phyloP scores from a whole-genome alignment of 2,797 vertebrate species.

The Urocyon cinereoargenteus region DNA sequence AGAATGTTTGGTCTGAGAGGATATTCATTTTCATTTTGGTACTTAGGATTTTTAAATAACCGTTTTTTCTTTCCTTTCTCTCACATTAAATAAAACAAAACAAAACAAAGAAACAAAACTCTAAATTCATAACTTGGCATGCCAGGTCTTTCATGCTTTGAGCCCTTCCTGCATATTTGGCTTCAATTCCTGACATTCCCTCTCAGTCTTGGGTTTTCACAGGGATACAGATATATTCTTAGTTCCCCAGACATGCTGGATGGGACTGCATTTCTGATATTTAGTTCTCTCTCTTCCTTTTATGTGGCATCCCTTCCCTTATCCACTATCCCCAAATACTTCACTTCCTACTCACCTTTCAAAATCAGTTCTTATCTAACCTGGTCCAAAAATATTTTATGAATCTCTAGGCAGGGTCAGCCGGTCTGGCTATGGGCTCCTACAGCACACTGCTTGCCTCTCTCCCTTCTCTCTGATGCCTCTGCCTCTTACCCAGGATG shows the following conservation, averaged over 20 bases:
- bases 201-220: neutral
- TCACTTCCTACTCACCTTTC: neutral
- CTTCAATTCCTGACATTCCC: neutral
- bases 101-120: too few species aligned
- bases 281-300: neutral
- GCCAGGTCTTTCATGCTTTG: neutral
- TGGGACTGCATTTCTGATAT: neutral
- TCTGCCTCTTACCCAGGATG: accelerated
- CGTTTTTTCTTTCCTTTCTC: neutral
- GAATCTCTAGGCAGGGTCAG: neutral
- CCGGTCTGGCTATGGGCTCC: too few species aligned
- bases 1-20: neutral
- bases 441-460: accelerated
- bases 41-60: neutral
- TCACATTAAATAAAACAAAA: too few species aligned
- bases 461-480: neutral
- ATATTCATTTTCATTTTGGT: neutral
- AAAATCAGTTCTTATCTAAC: neutral
- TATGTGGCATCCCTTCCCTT: neutral
- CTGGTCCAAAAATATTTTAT: neutral
- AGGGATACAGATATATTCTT: neutral
- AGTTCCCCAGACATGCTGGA: neutral
- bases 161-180: neutral
- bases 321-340: neutral
- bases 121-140: neutral